Evolutionary conservation across 2,113 vertebrate genomes (phyloP), one percentile per base, ranked within the genome.

Genomic region (Dryoscopus gambensis): DNA sequence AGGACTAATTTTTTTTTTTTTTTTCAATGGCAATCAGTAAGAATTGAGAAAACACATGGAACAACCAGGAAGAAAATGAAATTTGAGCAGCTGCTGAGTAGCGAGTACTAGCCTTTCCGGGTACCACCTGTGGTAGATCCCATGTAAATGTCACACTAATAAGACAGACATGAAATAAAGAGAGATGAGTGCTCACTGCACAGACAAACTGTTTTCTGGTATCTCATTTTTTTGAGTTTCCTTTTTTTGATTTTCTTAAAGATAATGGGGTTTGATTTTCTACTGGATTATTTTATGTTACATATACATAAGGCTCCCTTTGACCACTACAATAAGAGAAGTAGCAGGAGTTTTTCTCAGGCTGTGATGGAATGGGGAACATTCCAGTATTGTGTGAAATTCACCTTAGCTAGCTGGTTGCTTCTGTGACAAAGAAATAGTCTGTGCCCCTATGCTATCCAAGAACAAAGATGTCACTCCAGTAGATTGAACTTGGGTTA

Each of bases 391-490:
- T 56, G 44, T 67, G 22, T 56, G 64, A 88, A 71, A 67, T 76
- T 79, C n/a, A 56, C 17, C 16, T 83, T 49, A 79, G 44, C 49
- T 56, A 60, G 37, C 12, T 88, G 30, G 30, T 64, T 80, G 28
- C 8, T 80, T 77, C 13, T 55, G 16, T 28, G 59, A 53, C 44
- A 80, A 88, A 81, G 37, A 89, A 92, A 60, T 37, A 35, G 11
- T 57, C 6, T 30, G 13, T 0, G 0, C 5, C 71, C 8, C 21
- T 68, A 10, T 47, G 23, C 3, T 25, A 50, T 13, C 9, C 60
- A 55, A 68, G 56, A 95, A 55, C 25, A 82, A 85, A 90, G 18
- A 42, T 56, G 46, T 80, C 53, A 60, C 27, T 93, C 28, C 22
- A 53, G 11, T 37, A 37, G 23, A 89, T 40, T 64, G 83, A 57